Percentiles rank a stretch among this genome's conserved stretches.
Evolutionary conservation across 2,113 vertebrate species (phyloP).

Genomic region (Psittacara wagleri): DNA sequence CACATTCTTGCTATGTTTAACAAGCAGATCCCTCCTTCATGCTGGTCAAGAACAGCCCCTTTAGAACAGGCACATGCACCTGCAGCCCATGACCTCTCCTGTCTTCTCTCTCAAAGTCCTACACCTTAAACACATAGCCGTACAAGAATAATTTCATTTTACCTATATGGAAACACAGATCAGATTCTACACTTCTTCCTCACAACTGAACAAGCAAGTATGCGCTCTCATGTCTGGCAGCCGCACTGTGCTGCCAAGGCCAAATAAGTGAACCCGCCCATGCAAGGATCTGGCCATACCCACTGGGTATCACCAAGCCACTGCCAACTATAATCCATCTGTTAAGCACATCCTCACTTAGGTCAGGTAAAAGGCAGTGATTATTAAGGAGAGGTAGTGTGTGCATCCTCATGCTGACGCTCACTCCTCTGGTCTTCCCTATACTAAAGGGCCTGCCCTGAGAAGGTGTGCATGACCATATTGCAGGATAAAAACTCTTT

Average conservation of each 20-base stretch:
- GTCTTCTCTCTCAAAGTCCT: background rate
- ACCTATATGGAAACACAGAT: fast-evolving
- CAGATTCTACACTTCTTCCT: background rate
- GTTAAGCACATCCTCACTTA: background rate
- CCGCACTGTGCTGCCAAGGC: background rate
- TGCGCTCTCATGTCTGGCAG: background rate
- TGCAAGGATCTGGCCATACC: background rate
- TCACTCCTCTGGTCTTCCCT: background rate
- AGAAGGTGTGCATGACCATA: background rate
- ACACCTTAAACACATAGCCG: fast-evolving
- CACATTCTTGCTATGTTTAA: fast-evolving
- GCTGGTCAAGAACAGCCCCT: background rate
- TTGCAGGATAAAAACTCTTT: background rate
- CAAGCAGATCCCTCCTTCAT: background rate
- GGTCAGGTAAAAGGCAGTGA: background rate
- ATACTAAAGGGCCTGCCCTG: background rate
- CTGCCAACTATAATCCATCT: background rate
- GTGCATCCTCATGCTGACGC: background rate
- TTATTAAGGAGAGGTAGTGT: fast-evolving
- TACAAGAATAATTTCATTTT: background rate
- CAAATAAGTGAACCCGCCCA: background rate
- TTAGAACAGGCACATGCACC: background rate
- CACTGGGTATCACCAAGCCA: background rate
- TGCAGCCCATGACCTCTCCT: too few species aligned
- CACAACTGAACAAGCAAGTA: background rate